phyloP scores from a whole-genome alignment of 1,140 invertebrate species.

The Cydia fagiglandana region DNA sequence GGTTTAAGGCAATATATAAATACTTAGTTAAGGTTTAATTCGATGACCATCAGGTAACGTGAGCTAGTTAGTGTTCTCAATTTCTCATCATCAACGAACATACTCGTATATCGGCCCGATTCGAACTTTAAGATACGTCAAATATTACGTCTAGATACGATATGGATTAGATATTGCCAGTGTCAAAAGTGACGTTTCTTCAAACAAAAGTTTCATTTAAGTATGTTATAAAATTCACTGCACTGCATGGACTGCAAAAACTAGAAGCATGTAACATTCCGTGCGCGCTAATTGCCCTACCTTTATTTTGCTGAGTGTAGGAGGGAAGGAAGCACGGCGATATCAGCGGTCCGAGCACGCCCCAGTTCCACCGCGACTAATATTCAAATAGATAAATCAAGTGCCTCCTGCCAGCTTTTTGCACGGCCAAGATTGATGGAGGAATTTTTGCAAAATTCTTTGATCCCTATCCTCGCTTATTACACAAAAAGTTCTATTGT shows the following conservation, averaged over 20 bases:
- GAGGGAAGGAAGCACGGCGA: slow-evolving; percentile 28
- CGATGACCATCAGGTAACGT: no score
- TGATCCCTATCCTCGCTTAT: slow-evolving; percentile 45
- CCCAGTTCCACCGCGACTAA: slow-evolving; percentile 50
- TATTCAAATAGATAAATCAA: slow-evolving; percentile 71
- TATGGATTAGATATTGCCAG: no score
- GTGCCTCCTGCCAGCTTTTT: slow-evolving; percentile 56
- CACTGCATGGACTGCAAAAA: background rate
- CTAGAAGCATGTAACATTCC: slow-evolving; percentile 14
- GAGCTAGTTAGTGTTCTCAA: no score
- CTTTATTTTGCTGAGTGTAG: slow-evolving; percentile 21
- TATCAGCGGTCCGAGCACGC: slow-evolving; percentile 40
- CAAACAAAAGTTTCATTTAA: no score
- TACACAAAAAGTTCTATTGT: slow-evolving; percentile 47
- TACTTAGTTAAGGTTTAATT: no score
- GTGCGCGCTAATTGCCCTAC: slow-evolving; percentile 20
- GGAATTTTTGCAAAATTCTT: slow-evolving; percentile 54
- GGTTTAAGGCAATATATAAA: no score
- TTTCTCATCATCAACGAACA: no score
- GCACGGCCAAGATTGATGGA: slow-evolving; percentile 58
- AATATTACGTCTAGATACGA: no score
- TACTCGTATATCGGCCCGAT: no score
- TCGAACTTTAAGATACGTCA: no score
- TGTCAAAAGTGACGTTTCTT: no score
- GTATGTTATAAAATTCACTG: background rate